These are phyloP conservation scores for Stenodema calcarata DNA, from an alignment of 2,888 invertebrate genomes.

Conservation along the genomic window DNA sequence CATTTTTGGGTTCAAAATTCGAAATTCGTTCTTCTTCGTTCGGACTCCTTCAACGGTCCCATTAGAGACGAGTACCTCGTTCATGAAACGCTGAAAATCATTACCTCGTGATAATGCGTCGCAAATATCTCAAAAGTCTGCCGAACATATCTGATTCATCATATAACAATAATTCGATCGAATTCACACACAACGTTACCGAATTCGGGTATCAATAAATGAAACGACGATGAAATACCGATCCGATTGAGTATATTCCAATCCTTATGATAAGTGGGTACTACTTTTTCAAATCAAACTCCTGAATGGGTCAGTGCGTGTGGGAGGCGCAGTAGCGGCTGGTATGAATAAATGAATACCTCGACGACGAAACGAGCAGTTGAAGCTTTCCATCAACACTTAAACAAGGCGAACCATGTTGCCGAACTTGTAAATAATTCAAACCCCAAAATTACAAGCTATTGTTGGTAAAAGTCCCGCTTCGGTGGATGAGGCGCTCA, in stretches of 20 bases:
- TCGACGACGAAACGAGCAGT: not conserved
- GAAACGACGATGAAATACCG: not conserved
- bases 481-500: not conserved
- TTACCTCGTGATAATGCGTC: too few species aligned
- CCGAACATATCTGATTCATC: too few species aligned
- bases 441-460: not conserved
- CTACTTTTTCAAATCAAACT: not conserved
- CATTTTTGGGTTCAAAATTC: too few species aligned
- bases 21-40: too few species aligned
- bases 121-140: too few species aligned
- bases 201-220: not conserved
- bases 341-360: constrained; percentile 16
- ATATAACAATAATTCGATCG: too few species aligned
- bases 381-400: constrained; percentile 24
- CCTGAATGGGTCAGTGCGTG: not conserved
- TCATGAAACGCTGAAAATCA: too few species aligned
- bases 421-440: constrained; percentile 24
- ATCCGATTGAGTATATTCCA: not conserved
- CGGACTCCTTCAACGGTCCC: too few species aligned
- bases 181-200: not conserved
- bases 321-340: not conserved
- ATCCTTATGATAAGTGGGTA: not conserved
- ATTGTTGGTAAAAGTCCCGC: constrained; percentile 20
- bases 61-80: too few species aligned
- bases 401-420: constrained; percentile 21